Percentiles rank a stretch among this genome's conserved stretches.
Conservation (phyloP, 2,888 invertebrate species). For the Tubulanus polymorphus region DNA sequence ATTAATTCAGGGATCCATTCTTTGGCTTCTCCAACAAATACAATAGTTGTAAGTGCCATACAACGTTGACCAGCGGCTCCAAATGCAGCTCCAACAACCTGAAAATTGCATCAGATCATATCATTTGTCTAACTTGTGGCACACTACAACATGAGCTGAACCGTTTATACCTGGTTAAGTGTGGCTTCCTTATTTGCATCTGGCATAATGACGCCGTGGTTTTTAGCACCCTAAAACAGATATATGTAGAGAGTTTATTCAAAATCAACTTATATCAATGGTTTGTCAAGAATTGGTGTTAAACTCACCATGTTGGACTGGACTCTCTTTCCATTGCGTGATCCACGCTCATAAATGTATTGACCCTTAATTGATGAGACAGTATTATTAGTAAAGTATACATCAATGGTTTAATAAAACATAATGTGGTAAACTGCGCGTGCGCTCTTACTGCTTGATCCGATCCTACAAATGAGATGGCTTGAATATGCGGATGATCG, state of each 20-base stretch:
- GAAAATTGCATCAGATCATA: constrained; percentile 12
- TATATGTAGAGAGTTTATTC: background rate
- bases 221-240: constrained; percentile 77
- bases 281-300: background rate
- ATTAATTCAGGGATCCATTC: constrained; percentile 93
- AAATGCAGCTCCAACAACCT: constrained; percentile 83
- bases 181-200: constrained; percentile 98
- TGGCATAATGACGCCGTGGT: constrained; percentile 94
- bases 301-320: constrained; percentile 83
- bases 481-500: constrained; percentile 90
- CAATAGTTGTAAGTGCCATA: constrained; percentile 95
- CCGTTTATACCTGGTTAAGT: constrained; percentile 79
- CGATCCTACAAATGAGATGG: constrained; percentile 97
- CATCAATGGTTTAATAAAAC: background rate
- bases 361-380: constrained; percentile 62
- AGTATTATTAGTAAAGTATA: background rate
- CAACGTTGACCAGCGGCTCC: constrained; percentile 99
- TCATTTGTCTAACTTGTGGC: no score
- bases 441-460: constrained; percentile 75
- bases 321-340: constrained; percentile 87
- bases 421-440: background rate
- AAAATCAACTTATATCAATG: background rate
- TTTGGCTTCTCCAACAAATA: constrained; percentile 86
- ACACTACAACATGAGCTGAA: no score
- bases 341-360: constrained; percentile 90